These are phyloP conservation scores for Sisyra nigra DNA, from an alignment of 2,888 invertebrate genomes.

Conservation along the genomic window DNA sequence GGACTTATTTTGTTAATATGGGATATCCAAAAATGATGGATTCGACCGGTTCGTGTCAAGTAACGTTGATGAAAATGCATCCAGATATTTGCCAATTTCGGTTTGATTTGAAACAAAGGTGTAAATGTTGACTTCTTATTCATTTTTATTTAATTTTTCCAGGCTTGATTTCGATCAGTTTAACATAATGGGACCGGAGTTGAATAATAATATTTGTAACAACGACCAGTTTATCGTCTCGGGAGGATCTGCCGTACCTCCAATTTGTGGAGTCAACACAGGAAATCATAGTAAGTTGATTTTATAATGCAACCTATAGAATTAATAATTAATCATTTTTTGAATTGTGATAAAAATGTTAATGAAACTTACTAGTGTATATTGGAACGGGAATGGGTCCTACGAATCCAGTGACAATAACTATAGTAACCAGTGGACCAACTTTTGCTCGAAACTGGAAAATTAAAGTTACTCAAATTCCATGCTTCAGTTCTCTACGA, in stretches of 20 bases:
- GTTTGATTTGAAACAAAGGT: conserved; percentile 28
- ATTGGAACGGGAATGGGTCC: conserved; percentile 61
- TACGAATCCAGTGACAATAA: conserved; percentile 64
- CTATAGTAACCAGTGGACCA: conserved; percentile 63
- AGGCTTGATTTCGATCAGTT: conserved; percentile 70
- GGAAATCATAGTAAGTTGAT: conserved; percentile 60
- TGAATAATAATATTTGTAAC: conserved; percentile 60
- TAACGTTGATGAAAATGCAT: conserved; percentile 60
- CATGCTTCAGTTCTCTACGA: conserved; percentile 55
- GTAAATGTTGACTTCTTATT: background rate
- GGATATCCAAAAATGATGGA: conserved; percentile 66
- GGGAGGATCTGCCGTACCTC: conserved; percentile 62
- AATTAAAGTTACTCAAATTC: conserved; percentile 63
- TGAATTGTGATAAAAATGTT: background rate
- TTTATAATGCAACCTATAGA: background rate
- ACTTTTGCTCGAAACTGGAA: conserved; percentile 65
- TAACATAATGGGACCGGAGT: conserved; percentile 57
- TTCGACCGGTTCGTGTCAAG: conserved; percentile 68
- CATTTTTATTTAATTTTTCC: conserved; percentile 13
- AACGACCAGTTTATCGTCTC: conserved; percentile 77
- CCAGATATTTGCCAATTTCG: conserved; percentile 72
- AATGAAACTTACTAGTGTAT: conserved; percentile 47
- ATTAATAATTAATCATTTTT: background rate
- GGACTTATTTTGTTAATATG: conserved; percentile 72
- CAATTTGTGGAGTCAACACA: conserved; percentile 64